phyloP scores from a whole-genome alignment of 2,888 invertebrate genomes.

The Phortica okadai region DNA sequence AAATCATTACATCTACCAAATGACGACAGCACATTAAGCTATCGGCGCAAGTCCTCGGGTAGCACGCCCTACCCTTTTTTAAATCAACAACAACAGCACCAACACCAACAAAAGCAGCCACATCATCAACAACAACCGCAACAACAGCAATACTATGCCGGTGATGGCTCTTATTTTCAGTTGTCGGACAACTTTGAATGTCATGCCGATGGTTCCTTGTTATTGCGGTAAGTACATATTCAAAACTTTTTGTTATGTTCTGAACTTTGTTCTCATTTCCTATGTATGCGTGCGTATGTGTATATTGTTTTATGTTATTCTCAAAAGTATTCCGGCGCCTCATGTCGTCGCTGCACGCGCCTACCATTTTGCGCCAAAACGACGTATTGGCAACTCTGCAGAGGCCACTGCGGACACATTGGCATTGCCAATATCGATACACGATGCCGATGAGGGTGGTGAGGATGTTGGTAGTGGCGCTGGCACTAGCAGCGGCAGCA shows the following conservation, averaged over 20 bases:
- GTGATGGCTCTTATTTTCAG: conserved; percentile 64
- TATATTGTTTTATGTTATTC: conserved; percentile 13
- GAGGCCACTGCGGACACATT: conserved; percentile 22
- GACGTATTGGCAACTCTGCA: conserved; percentile 53
- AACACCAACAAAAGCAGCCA: conserved; percentile 48
- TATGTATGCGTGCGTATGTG: not conserved
- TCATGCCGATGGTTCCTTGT: conserved; percentile 80
- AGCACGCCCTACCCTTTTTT: conserved; percentile 63
- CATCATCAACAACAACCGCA: conserved; percentile 52
- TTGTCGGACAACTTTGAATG: conserved; percentile 77
- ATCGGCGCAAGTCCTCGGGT: conserved; percentile 75
- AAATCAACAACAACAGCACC: conserved; percentile 32
- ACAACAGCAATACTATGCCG: conserved; percentile 49
- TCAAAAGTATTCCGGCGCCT: conserved; percentile 77
- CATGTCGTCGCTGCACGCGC: conserved; percentile 79
- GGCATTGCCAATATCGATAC: conserved; percentile 24
- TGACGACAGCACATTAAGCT: conserved; percentile 73
- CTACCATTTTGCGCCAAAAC: conserved; percentile 71
- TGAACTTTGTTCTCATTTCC: conserved; percentile 13
- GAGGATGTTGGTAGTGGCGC: conserved; percentile 34
- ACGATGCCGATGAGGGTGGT: conserved; percentile 44
- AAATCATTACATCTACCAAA: conserved; percentile 74
- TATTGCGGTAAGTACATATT: conserved; percentile 79
- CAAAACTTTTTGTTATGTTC: not conserved
- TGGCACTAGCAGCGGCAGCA: conserved; percentile 46